Percentiles rank a stretch among this genome's conserved stretches.
Evolutionary conservation across 2,888 invertebrate species (phyloP).

Genomic region (Epinotia nisella): DNA sequence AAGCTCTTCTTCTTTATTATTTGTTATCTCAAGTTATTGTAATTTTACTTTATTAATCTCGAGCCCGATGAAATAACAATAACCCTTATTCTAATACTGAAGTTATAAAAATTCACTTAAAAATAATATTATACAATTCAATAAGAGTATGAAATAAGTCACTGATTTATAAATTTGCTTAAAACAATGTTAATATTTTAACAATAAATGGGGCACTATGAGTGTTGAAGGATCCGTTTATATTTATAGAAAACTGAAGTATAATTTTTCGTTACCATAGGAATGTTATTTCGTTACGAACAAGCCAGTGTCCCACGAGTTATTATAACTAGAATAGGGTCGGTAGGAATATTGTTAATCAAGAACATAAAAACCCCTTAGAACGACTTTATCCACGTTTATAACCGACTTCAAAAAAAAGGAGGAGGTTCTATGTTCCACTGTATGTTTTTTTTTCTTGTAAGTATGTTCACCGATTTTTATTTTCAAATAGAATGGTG

Average conservation of each 20-base stretch:
- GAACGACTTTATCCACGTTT: not conserved
- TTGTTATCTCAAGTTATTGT: not conserved
- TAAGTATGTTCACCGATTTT: too few relatives aligned
- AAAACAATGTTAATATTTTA: not conserved
- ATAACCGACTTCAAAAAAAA: too few relatives aligned
- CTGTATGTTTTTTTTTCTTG: too few relatives aligned
- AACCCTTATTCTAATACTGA: slow-evolving; percentile 6
- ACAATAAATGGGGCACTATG: slow-evolving; percentile 9
- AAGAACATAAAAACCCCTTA: not conserved
- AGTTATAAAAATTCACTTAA: not conserved
- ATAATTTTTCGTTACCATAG: slow-evolving; percentile 11
- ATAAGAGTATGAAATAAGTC: not conserved
- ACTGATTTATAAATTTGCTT: not conserved
- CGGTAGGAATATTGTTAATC: not conserved
- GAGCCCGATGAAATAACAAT: slow-evolving; percentile 6
- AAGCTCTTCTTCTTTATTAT: not conserved
- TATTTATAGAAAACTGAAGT: slow-evolving; percentile 10
- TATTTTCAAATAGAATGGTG: too few relatives aligned
- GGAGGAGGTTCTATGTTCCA: too few relatives aligned
- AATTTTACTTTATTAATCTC: not conserved
- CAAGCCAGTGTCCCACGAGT: not conserved
- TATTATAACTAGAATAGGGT: not conserved
- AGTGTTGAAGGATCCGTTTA: slow-evolving; percentile 9
- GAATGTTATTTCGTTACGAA: slow-evolving; percentile 4
- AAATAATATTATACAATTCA: slow-evolving; percentile 5